Base-by-base conservation (phyloP, 2,113 vertebrate genomes). In the Aramus guarauna region DNA sequence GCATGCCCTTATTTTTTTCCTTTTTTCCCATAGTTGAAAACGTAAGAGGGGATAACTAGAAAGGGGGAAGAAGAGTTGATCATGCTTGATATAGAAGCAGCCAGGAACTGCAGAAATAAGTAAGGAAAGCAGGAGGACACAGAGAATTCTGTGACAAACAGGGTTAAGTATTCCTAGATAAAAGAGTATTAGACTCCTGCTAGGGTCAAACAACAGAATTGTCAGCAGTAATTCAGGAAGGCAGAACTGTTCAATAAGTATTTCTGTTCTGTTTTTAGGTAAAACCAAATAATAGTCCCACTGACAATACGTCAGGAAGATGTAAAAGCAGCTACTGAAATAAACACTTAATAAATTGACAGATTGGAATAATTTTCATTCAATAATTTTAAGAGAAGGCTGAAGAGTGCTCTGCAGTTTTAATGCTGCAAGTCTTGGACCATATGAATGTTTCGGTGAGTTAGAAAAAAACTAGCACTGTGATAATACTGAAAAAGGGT, bases 291-390 rank as follows among this genome's bases (percentile, higher is more conserved):
- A 94, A 91, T 6, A 24, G 53, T 45, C 45, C 67, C 85, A 69
- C 41, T 69, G 66, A 62, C 30, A 93, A 2, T 17, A 92, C 86
- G 43, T 68, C 66, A 72, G 47, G 29, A 88, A 83, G 34, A 85
- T 36, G n/a, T 74, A 85, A 90, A 85, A 93, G 45, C 50, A 84
- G 21, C 55, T 74, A 59, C 32, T 3, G 2, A 77, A 95, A 66
- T 43, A 88, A 95, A 91, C 67, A 90, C 85, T 85, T 74, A 83
- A 85, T 77, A 86, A 86, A 89, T 78, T 69, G 94, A 75, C 45
- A 88, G 19, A 92, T 78, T 64, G 88, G 37, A 17, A 50, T 91
- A 73, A 92, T 94, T 95, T 92, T 80, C 59, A 69, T 76, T 83
- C 56, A 67, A 13, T 32, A 83, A 30, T 83, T 93, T 88, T 76